Evolutionary conservation across 2,797 vertebrate genomes (phyloP).

Genomic region (Sebastes umbrosus): DNA sequence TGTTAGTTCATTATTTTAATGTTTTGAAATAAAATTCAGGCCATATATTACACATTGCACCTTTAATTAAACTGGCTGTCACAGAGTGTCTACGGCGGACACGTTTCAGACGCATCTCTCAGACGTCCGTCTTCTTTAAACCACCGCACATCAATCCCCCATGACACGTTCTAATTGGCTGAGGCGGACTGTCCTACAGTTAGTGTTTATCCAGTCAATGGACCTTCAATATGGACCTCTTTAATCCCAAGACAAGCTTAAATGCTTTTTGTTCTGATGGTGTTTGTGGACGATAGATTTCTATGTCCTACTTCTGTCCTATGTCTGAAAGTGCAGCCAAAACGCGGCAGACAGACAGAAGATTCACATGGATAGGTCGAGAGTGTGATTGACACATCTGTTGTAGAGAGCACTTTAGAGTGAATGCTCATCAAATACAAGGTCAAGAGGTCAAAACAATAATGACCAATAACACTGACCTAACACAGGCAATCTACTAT

Average conservation of each 20-base stretch:
- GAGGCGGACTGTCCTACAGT: neutral
- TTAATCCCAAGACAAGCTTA: conserved; percentile 2
- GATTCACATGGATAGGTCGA: neutral
- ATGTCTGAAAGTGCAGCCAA: neutral
- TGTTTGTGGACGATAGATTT: neutral
- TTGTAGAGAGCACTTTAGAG: conserved; percentile 15
- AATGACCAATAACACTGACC: neutral
- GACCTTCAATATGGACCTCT: neutral
- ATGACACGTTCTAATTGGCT: conserved; percentile 31
- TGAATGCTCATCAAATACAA: conserved; percentile 30
- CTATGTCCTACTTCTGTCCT: too few species aligned
- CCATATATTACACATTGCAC: too few species aligned
- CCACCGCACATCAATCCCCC: neutral
- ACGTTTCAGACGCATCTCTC: conserved; percentile 23
- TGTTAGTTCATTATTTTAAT: neutral
- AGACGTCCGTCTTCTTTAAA: conserved; percentile 9
- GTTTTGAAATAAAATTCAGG: neutral
- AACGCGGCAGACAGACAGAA: neutral
- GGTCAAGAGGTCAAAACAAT: conserved; percentile 43
- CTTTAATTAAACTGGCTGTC: conserved; percentile 9
- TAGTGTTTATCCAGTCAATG: conserved; percentile 19
- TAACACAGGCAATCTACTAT: neutral
- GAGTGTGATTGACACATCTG: neutral
- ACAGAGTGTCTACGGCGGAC: neutral
- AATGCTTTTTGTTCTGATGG: neutral